Base-by-base conservation (phyloP, 2,113 vertebrate genomes). In the Coregonus clupeaformis region DNA sequence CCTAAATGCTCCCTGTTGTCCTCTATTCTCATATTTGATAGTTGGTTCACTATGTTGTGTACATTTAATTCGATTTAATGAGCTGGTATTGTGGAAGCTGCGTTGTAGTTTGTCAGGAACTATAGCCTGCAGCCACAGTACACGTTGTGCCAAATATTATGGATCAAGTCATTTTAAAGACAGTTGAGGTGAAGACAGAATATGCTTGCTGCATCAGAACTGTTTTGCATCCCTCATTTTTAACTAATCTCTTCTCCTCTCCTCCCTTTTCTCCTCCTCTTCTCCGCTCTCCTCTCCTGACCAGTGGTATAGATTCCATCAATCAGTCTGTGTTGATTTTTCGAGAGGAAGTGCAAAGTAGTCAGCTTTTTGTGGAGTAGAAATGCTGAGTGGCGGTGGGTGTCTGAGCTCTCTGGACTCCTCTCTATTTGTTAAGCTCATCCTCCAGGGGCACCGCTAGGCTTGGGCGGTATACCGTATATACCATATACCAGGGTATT, bases 261-360 rank as follows among this genome's bases (percentile, higher is more conserved):
- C 42, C 22, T 69, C 47, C 68, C 14, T 29, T 45, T 25, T 11
- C 68, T 25, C 27, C 65, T 32, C 30, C 14, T 13, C 2, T 7
- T 29, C 36, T 22, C n/a, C 7, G 18, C 25, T 70, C 45, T n/a
- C 25, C 25, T 55, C 18, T 14, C 25, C 25, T 49, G 36, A 22
- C 60, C 16, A 13, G 6, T 49, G 25, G n/a, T 74, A 66, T 74
- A 66, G 72, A 66, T 12, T 65, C 18, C 22, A 29, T 77, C 45
- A 45, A 32, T 77, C 68, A 49, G 64, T 64, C 62, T 45, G n/a
- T 71, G 59, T 77, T 52, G 25, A 71, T 77, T 66, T 65, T 63
- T 49, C 13, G 6, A 24, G 47, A 9, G 69, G 25, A 72, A 65
- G 52, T 63, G 65, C 57, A 25, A 74, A 69, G 55, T 55, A 52